These are phyloP conservation scores for Drosophila peninsularis DNA, from an alignment of 2,888 invertebrate genomes.

Conservation along the genomic window DNA sequence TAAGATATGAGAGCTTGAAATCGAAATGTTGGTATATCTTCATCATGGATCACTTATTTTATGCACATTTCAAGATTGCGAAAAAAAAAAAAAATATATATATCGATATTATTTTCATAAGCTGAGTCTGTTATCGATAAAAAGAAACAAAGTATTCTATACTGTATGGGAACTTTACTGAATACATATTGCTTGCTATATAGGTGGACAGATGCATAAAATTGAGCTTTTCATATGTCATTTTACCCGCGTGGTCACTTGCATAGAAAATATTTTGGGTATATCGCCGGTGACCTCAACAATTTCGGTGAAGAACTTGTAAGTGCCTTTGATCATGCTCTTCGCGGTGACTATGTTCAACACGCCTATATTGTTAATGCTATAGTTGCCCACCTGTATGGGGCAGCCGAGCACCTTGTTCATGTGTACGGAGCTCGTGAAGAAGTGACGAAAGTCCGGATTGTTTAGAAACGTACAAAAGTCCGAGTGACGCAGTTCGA, in stretches of 20 bases:
- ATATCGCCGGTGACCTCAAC: slow-evolving; percentile 55
- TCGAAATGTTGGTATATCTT: no score
- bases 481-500: slow-evolving; percentile 50
- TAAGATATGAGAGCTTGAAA: no score
- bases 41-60: no score
- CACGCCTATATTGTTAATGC: slow-evolving; percentile 38
- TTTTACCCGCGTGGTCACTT: slow-evolving; percentile 51
- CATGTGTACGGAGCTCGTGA: slow-evolving; percentile 36
- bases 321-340: slow-evolving; percentile 44
- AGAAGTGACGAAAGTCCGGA: slow-evolving; percentile 40
- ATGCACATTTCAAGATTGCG: no score
- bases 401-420: slow-evolving; percentile 54
- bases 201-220: no score
- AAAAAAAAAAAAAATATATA: no score
- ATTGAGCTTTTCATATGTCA: no score
- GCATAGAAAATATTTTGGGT: slow-evolving; percentile 66
- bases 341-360: slow-evolving; percentile 37
- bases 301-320: slow-evolving; percentile 62
- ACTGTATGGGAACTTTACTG: no score
- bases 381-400: slow-evolving; percentile 51
- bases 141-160: no score
- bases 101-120: no score
- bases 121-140: no score
- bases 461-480: slow-evolving; percentile 60
- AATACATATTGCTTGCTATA: no score